These are phyloP conservation scores for Peromyscus eremicus DNA, from an alignment of 2,797 vertebrate genomes.

Conservation along the genomic window DNA sequence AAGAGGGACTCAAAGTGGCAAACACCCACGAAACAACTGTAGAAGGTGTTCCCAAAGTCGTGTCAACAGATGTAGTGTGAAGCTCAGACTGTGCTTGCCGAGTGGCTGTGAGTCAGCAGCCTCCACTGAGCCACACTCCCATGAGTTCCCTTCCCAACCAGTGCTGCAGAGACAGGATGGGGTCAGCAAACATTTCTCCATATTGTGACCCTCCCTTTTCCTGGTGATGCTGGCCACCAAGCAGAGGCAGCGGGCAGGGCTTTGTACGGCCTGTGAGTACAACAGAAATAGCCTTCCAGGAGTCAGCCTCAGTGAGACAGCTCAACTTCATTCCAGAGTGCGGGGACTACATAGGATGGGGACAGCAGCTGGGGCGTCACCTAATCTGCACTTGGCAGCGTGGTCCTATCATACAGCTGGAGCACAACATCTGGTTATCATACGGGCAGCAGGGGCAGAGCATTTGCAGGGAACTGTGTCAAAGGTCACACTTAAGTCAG, in stretches of 20 bases:
- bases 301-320: too few species aligned
- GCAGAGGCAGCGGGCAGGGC: neutral
- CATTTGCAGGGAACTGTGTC: neutral
- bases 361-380: neutral
- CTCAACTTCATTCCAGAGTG: too few species aligned
- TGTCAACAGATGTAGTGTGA: neutral
- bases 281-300: too few species aligned
- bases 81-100: neutral
- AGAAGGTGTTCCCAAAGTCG: neutral
- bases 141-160: neutral
- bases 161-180: neutral
- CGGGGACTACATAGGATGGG: too few species aligned
- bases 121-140: neutral
- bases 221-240: too few species aligned
- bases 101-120: neutral
- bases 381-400: neutral
- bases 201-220: neutral
- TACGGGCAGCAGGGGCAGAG: neutral
- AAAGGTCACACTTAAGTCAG: neutral
- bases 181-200: neutral
- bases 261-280: too few species aligned
- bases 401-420: neutral
- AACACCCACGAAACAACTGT: neutral
- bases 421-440: neutral
- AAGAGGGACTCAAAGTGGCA: neutral